Evolutionary conservation across 2,888 invertebrate species (phyloP).

Genomic region (Cephus pygmeus): DNA sequence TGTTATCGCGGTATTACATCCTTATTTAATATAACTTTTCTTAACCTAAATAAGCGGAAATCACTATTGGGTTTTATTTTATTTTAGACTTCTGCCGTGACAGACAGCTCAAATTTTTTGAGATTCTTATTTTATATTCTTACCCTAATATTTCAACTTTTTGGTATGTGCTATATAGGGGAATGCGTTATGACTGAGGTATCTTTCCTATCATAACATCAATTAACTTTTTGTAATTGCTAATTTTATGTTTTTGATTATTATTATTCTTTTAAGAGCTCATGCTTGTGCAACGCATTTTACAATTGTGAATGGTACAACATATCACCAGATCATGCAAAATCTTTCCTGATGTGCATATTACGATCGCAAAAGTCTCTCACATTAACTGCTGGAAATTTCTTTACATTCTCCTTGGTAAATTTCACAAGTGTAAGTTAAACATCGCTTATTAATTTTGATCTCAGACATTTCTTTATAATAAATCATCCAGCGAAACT

Average conservation of each 20-base stretch:
- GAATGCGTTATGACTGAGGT: conserved; percentile 37
- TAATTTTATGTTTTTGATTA: not conserved
- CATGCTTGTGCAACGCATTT: conserved; percentile 64
- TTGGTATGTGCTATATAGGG: conserved; percentile 35
- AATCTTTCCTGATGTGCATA: conserved; percentile 64
- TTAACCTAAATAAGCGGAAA: not conserved
- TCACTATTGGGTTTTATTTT: not conserved
- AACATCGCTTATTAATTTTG: not conserved
- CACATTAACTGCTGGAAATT: conserved; percentile 67
- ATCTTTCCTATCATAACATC: not conserved
- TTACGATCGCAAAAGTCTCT: conserved; percentile 68
- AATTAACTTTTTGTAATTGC: not conserved
- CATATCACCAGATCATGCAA: conserved; percentile 57
- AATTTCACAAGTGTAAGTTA: conserved; percentile 67
- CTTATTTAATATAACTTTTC: not conserved
- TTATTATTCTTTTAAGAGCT: conserved; percentile 55
- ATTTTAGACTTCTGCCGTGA: not conserved
- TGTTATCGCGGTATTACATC: conserved; percentile 12
- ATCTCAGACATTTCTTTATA: not conserved
- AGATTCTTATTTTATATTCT: conserved; percentile 20
- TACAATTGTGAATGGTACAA: conserved; percentile 67
- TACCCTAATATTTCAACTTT: conserved; percentile 29
- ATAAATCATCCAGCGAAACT: not conserved
- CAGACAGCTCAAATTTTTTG: not conserved
- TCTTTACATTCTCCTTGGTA: conserved; percentile 67